phyloP scores from a whole-genome alignment of 1,140 invertebrate genomes.

The Latrodectus geometricus region DNA sequence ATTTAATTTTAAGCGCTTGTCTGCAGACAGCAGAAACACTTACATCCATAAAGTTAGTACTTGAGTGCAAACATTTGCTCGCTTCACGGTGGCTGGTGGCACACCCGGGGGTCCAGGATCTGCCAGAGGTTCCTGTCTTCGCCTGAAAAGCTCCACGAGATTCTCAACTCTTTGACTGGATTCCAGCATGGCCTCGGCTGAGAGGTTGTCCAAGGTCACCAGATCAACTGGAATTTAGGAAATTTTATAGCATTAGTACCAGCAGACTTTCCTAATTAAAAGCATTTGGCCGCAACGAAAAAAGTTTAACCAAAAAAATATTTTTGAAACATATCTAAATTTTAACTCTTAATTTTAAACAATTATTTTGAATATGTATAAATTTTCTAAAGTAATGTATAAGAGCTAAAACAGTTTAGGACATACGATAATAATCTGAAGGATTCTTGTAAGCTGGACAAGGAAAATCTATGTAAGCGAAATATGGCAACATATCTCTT shows the following conservation, averaged over 20 bases:
- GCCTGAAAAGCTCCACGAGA: conserved; percentile 82
- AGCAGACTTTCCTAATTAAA: no score
- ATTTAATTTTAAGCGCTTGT: not conserved
- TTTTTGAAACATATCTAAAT: no score
- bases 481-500: conserved; percentile 91
- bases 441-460: conserved; percentile 97
- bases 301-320: no score
- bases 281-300: no score
- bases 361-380: no score
- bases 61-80: conserved; percentile 76
- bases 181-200: conserved; percentile 91
- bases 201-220: conserved; percentile 91
- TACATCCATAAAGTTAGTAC: conserved; percentile 80
- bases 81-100: conserved; percentile 76
- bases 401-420: not conserved
- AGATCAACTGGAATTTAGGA: conserved; percentile 79
- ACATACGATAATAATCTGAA: conserved; percentile 91
- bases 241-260: no score
- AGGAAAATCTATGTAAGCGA: conserved; percentile 92
- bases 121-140: conserved; percentile 75
- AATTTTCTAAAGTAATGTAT: no score
- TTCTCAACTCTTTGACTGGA: conserved; percentile 93
- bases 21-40: conserved; percentile 65
- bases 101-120: conserved; percentile 82
- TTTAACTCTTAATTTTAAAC: no score